These are phyloP conservation scores for Hipposideros armiger DNA, from an alignment of 2,113 vertebrate species.

Conservation along the genomic window DNA sequence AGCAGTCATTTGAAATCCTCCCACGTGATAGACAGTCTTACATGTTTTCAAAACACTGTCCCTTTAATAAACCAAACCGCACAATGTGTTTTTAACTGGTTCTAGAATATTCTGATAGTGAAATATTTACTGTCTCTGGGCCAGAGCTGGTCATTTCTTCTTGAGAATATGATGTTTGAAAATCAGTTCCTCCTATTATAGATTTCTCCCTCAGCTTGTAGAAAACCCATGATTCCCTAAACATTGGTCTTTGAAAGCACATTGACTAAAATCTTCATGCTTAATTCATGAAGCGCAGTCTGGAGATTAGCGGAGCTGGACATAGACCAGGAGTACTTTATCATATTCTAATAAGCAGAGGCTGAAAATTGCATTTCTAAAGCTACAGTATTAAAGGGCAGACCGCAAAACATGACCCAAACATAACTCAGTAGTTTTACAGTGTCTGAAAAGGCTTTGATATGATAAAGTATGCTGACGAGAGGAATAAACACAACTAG, in stretches of 20 bases:
- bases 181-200: slow-evolving; percentile 93
- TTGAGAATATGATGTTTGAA: slow-evolving; percentile 91
- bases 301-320: slow-evolving; percentile 92
- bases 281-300: slow-evolving; percentile 95
- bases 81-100: slow-evolving; percentile 83
- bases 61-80: slow-evolving; percentile 79
- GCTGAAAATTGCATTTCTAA: slow-evolving; percentile 99
- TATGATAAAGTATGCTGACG: slow-evolving; percentile 99
- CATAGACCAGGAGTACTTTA: slow-evolving; percentile 96
- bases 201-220: slow-evolving; percentile 92
- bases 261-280: slow-evolving; percentile 96
- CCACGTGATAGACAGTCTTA: slow-evolving; percentile 62
- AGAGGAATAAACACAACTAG: slow-evolving; percentile 94
- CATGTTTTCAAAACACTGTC: slow-evolving; percentile 80
- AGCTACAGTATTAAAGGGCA: slow-evolving; percentile 98
- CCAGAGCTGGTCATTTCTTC: slow-evolving; percentile 89
- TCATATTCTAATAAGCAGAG: slow-evolving; percentile 99
- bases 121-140: slow-evolving; percentile 88
- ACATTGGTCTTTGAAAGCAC: slow-evolving; percentile 93
- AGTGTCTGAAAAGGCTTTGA: slow-evolving; percentile 94
- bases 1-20: slow-evolving; percentile 72
- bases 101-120: slow-evolving; percentile 85
- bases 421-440: slow-evolving; percentile 94
- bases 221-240: slow-evolving; percentile 94
- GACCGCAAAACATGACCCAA: slow-evolving; percentile 95